Percentiles rank a stretch among this genome's conserved stretches.
Conservation (phyloP, 2,113 vertebrate genomes). For the Zingel zingel region DNA sequence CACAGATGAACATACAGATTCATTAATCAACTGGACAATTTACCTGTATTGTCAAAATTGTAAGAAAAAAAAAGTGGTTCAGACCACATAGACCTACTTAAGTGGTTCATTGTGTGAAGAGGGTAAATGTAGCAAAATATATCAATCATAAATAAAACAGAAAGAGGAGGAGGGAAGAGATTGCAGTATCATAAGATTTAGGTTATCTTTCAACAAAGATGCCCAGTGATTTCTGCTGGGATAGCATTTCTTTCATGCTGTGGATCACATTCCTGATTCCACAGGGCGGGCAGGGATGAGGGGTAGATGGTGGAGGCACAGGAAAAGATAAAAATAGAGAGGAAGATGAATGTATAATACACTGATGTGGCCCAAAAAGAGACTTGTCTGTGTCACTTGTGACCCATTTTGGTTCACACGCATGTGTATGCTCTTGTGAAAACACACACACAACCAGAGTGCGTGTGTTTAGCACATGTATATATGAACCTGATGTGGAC, state of each 20-base stretch:
- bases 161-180: too few species aligned
- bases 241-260: conserved; percentile 8
- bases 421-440: not conserved
- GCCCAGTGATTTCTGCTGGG: not conserved
- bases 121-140: not conserved
- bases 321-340: conserved; percentile 22
- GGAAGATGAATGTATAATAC: conserved; percentile 39
- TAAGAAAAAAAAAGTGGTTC: not conserved
- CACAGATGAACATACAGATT: not conserved
- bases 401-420: conserved; percentile 47
- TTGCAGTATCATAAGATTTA: not conserved
- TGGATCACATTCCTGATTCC: conserved; percentile 11
- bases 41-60: conserved; percentile 2
- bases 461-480: too few species aligned
- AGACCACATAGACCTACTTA: not conserved
- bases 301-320: not conserved
- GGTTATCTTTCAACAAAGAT: not conserved
- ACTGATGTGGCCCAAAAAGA: conserved; percentile 34
- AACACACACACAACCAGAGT: conserved; percentile 18
- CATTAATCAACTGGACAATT: not conserved
- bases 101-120: conserved; percentile 1
- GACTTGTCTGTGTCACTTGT: conserved; percentile 35
- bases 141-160: not conserved
- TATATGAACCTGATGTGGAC: not conserved
- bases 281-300: not conserved